Evolutionary conservation across 2,113 vertebrate species (phyloP).

Genomic region (Penelope pileata): DNA sequence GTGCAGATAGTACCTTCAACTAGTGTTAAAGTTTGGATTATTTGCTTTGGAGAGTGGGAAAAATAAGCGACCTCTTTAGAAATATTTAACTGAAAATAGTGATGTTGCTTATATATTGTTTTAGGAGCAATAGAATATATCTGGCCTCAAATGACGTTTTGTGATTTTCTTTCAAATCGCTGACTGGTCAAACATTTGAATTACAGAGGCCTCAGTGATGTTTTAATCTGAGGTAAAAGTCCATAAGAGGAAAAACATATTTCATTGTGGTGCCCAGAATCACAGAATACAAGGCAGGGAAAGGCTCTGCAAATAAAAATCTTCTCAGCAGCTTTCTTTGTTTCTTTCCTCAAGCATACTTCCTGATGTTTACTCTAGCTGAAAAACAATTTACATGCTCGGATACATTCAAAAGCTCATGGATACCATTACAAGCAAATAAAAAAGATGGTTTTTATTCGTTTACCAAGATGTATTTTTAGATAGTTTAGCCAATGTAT

Average conservation of each 20-base stretch:
- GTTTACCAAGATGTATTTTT: conserved; percentile 30
- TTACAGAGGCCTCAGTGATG: neutral
- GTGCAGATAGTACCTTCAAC: neutral
- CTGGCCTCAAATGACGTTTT: neutral
- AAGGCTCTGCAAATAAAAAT: neutral
- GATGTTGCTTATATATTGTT: neutral
- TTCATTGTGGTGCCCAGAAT: neutral
- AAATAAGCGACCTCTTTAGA: neutral
- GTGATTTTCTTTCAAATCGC: neutral
- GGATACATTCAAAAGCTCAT: neutral
- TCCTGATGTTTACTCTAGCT: neutral
- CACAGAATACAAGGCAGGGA: neutral
- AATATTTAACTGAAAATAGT: neutral
- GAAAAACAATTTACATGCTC: neutral
- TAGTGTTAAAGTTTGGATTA: neutral
- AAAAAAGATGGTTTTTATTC: neutral
- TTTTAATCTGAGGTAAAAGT: neutral
- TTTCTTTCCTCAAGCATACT: neutral
- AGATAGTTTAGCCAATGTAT: conserved; percentile 31
- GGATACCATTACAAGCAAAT: neutral
- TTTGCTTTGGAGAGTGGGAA: neutral
- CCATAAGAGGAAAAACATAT: neutral
- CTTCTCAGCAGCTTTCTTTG: neutral
- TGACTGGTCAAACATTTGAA: neutral
- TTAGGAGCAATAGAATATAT: neutral